Evolutionary conservation across 2,888 invertebrate genomes (phyloP), one percentile per base, ranked within the genome.

Genomic region (Cyaniris semiargus): DNA sequence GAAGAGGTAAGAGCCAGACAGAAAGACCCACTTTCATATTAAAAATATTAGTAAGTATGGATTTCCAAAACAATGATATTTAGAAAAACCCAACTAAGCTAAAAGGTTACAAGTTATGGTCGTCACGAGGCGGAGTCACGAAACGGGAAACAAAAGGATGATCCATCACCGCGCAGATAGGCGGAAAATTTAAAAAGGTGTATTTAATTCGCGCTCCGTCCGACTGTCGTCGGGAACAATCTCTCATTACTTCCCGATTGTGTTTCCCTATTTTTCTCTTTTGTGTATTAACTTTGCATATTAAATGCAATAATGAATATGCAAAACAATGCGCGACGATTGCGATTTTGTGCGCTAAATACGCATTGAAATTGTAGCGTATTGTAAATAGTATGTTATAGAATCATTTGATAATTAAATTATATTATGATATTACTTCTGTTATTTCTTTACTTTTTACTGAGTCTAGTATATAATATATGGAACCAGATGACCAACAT

Each of bases 211-310:
- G 85, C 84, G 84, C 89, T 85, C 85, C 84, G 84, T 85, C 84
- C 84, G 83, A 86, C 85, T 89, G 88, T 90, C 90, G 89, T 90
- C 87, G 87, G 85, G 83, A 84, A 87, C 87, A 87, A 85, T 90
- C 89, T 89, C 90, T 89, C 89, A 89, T 90, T 90, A 85, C 85
- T 86, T 85, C 84, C 83, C 86, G 87, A 89, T 89, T 87, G 83
- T 84, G 85, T 87, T 87, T 85, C 86, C 86, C 84, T 85, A 87
- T 87, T 85, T 83, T 85, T 83, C 84, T 84, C 84, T 85, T 84
- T 53, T 74, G 38, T 56, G 56, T 60, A 75, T 56, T 31, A 60
- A 75, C 75, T 27, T 31, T 60, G 34, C 27, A 75, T 60, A 58
- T 56, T 38, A 75, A 75, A 75, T 34, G 21, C 75, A 60, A 34